Evolutionary conservation across 2,113 vertebrate species (phyloP).

Genomic region (Macheiramphus alcinus): DNA sequence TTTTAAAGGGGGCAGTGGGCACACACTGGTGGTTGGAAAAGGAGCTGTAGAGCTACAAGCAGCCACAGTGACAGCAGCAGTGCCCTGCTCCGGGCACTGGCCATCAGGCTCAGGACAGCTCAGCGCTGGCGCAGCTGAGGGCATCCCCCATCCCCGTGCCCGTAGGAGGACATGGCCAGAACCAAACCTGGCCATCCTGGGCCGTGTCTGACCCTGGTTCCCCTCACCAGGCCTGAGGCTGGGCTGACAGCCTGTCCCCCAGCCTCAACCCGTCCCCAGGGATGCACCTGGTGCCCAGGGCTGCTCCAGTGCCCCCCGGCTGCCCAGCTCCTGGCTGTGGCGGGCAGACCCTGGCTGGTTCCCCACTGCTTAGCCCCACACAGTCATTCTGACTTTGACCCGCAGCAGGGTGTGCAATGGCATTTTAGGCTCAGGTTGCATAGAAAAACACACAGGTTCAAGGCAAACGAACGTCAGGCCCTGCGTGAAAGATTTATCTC

Average conservation of each 20-base stretch:
- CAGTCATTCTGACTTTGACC: background rate
- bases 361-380: background rate
- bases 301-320: background rate
- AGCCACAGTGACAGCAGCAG: background rate
- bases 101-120: background rate
- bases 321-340: background rate
- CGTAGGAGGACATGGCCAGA: background rate
- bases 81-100: background rate
- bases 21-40: background rate
- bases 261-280: background rate
- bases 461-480: background rate
- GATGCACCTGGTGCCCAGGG: background rate
- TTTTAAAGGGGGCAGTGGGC: background rate
- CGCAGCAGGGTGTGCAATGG: background rate
- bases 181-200: background rate
- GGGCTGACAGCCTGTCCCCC: background rate
- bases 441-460: background rate
- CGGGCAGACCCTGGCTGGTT: background rate
- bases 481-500: background rate
- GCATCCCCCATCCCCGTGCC: background rate
- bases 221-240: background rate
- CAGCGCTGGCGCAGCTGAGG: background rate
- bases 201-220: fast-evolving
- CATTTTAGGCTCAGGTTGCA: background rate
- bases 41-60: background rate